Evolutionary conservation across 2,888 invertebrate genomes (phyloP).

Genomic region (Chaitophorus viminalis): DNA sequence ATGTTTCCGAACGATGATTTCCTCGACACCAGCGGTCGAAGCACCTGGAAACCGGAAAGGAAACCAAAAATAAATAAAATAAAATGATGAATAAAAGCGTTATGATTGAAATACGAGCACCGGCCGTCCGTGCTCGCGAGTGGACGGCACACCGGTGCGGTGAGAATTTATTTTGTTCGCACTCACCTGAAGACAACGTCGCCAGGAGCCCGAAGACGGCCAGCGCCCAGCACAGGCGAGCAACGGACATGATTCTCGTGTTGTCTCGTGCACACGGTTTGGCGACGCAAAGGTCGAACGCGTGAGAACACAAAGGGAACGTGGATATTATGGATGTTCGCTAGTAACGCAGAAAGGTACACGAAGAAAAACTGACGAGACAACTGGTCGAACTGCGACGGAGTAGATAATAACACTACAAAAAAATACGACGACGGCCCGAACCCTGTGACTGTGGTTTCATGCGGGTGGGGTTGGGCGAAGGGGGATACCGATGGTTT

Average conservation of each 20-base stretch:
- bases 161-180: not conserved
- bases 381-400: not conserved
- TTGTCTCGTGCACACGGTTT: not conserved
- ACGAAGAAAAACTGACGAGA: not conserved
- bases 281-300: not conserved
- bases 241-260: not conserved
- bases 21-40: not conserved
- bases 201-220: slow-evolving; percentile 1
- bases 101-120: too few relatives aligned
- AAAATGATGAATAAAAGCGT: not conserved
- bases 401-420: not conserved
- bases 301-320: not conserved
- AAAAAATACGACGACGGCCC: too few relatives aligned
- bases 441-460: too few relatives aligned
- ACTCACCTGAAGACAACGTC: not conserved
- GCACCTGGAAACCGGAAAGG: not conserved
- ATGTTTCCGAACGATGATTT: not conserved
- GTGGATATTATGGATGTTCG: too few relatives aligned
- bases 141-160: too few relatives aligned
- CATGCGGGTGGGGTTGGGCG: too few relatives aligned
- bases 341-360: not conserved
- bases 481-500: too few relatives aligned
- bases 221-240: not conserved
- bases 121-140: too few relatives aligned
- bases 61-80: not conserved